These are phyloP conservation scores for Penaeus vannamei DNA, from an alignment of 1,140 invertebrate genomes.

Conservation along the genomic window DNA sequence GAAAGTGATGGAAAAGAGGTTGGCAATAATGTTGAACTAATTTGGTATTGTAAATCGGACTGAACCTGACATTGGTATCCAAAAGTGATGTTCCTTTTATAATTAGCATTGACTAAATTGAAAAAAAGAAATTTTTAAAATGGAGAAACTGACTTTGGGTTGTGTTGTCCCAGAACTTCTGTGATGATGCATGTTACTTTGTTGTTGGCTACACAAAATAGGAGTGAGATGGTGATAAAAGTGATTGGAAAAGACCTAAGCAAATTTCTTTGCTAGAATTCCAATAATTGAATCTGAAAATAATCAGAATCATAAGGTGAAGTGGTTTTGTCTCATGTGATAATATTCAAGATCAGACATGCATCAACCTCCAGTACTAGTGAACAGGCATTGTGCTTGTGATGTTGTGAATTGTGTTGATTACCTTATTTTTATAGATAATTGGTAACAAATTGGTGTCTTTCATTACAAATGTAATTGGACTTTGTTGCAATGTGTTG, in stretches of 20 bases:
- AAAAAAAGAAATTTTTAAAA: too few relatives aligned
- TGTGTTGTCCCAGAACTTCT: too few relatives aligned
- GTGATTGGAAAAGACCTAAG: slow-evolving; percentile 41
- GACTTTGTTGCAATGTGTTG: slow-evolving; percentile 48
- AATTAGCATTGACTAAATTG: too few relatives aligned
- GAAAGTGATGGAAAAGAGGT: not conserved
- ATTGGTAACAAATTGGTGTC: slow-evolving; percentile 64
- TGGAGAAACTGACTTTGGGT: too few relatives aligned
- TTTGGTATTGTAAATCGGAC: too few relatives aligned
- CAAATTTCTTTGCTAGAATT: slow-evolving; percentile 47
- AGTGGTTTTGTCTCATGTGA: slow-evolving; percentile 64
- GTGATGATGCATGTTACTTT: not conserved
- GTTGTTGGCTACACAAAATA: not conserved
- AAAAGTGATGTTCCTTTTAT: too few relatives aligned
- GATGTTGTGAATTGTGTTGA: slow-evolving; percentile 59
- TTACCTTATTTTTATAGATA: slow-evolving; percentile 65
- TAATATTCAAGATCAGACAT: slow-evolving; percentile 52
- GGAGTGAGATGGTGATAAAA: slow-evolving; percentile 18
- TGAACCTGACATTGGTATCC: too few relatives aligned
- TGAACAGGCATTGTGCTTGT: slow-evolving; percentile 61
- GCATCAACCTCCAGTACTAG: slow-evolving; percentile 49
- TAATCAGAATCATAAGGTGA: slow-evolving; percentile 51
- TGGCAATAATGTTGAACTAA: too few relatives aligned
- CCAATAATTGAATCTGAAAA: slow-evolving; percentile 51
- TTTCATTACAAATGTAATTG: slow-evolving; percentile 63